Base-by-base conservation (phyloP, 2,888 invertebrate genomes). In the Sarcophaga carnaria region DNA sequence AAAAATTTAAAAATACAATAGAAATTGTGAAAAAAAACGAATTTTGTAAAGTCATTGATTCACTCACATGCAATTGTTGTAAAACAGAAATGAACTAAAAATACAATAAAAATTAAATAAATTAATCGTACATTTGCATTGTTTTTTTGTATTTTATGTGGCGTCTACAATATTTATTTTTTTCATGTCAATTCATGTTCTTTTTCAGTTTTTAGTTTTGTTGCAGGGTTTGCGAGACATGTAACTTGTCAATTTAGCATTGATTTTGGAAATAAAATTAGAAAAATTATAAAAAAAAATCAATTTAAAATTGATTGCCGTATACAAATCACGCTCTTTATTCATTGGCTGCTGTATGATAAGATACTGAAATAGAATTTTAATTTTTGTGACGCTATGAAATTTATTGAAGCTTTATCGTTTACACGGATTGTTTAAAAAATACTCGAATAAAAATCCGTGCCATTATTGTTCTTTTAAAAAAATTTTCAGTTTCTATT, bases 1-100 rank as follows among this genome's bases (percentile, higher is more conserved):
- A 71, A 83, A 37, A 72, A 37, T 17, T 63, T 12, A 67, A 70
- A 25, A 72, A 37, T 37, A 37, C 37, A 8, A 37, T 37, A 37
- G 37, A 37, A 72, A 60, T 10, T 11, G 67, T 22, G 27, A 76
- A 45, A 72, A 74, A 75, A 75, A 70, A 83, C n/a, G 78, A 83
- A 66, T 77, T 63, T 66, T 54, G 54, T 75, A 14, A 54, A 70
- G 17, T 76, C 82, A 82, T 76, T 64, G 22, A 54, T 54, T 62
- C 76, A 64, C 54, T 25, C 74, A 69, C 74, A 69, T 78, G 72
- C 74, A 69, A 83, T 74, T 78, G 72, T 63, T 78, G 25, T 49
- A 78, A 37, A 69, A 22, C 22, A 60, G 17, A 54, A 12, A 14
- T 14, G 17, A 54, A 54, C 17, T 54, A 54, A 54, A 54, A 54